Percentiles rank a stretch among this genome's conserved stretches.
These are phyloP conservation scores for Enteromius afrohamiltoni DNA, from an alignment of 2,797 vertebrate species.

Conservation along the genomic window DNA sequence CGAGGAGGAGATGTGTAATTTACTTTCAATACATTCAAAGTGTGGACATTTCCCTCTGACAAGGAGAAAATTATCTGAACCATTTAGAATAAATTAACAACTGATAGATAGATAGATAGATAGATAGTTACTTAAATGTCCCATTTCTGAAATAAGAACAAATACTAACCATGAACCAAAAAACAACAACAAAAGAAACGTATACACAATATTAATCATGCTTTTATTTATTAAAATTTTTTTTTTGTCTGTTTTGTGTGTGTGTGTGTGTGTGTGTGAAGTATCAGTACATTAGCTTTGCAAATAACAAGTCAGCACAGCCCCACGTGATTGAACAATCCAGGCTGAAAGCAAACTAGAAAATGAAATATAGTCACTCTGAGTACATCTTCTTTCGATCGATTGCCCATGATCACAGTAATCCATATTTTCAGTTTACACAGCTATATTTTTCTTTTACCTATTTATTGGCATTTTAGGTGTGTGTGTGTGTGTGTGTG, in stretches of 20 bases:
- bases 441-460: slow-evolving; percentile 10
- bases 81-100: background rate
- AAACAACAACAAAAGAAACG: background rate
- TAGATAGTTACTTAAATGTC: background rate
- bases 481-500: slow-evolving; percentile 1
- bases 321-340: slow-evolving; percentile 21
- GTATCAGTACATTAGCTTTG: slow-evolving; percentile 25
- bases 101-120: background rate
- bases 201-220: background rate
- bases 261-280: background rate
- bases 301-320: slow-evolving; percentile 11
- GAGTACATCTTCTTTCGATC: slow-evolving; percentile 20
- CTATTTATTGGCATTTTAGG: slow-evolving; percentile 14
- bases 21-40: background rate
- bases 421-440: slow-evolving; percentile 33
- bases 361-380: slow-evolving; percentile 21
- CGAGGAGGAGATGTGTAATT: background rate
- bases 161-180: background rate
- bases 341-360: slow-evolving; percentile 16
- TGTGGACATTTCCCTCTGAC: background rate
- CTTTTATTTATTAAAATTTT: background rate
- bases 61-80: background rate
- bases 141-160: background rate
- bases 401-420: slow-evolving; percentile 4
- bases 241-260: background rate